Conservation (phyloP, 2,888 invertebrate species). For the Pogonocherus hispidulus region DNA sequence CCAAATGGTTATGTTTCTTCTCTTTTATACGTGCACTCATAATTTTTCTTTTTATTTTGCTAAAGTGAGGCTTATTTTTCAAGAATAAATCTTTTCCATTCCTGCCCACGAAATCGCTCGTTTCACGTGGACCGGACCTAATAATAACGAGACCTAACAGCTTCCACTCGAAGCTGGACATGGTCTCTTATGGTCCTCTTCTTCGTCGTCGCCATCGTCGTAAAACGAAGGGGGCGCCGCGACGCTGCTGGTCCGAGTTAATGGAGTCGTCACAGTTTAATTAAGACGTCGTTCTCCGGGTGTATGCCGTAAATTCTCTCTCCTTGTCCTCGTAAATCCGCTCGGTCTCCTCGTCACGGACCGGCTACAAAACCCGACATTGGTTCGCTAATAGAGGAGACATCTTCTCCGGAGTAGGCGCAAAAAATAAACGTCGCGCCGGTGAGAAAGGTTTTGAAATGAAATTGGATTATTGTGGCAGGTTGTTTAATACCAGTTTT, state of each 20-base stretch:
- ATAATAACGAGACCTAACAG: too few relatives aligned
- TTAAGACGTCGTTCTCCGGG: conserved; percentile 49
- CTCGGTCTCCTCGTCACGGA: neutral
- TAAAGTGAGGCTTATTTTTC: too few relatives aligned
- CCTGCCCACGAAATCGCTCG: neutral
- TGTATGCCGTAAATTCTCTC: conserved; percentile 34
- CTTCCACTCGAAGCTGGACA: neutral
- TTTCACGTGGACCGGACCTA: neutral
- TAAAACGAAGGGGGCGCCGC: neutral
- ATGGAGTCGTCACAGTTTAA: conserved; percentile 52
- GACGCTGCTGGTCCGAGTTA: conserved; percentile 37
- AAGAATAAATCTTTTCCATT: neutral
- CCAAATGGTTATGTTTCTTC: too few relatives aligned
- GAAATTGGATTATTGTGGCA: neutral
- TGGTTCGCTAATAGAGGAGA: neutral
- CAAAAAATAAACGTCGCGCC: neutral
- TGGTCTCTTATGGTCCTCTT: neutral
- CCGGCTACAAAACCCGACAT: neutral
- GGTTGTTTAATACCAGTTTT: too few relatives aligned
- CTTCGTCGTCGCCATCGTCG: neutral
- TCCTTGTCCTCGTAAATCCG: neutral
- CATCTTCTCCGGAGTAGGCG: neutral
- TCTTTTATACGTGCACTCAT: too few relatives aligned
- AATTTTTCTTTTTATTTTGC: too few relatives aligned
- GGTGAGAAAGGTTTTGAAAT: neutral